phyloP scores from a whole-genome alignment of 2,888 invertebrate species.

The Dynastes hyllus region DNA sequence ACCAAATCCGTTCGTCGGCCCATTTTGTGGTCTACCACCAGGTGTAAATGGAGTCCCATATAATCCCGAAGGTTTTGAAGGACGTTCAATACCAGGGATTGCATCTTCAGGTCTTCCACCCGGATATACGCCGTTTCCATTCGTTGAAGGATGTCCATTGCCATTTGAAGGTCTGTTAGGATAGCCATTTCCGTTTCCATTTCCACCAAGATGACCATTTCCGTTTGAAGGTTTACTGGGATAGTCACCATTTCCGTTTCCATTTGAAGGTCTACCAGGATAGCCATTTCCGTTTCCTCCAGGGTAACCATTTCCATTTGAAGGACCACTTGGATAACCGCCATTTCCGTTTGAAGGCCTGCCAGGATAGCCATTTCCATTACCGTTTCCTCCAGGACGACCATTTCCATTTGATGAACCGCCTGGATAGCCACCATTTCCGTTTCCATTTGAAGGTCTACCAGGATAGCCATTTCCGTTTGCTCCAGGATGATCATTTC shows the following conservation, averaged over 20 bases:
- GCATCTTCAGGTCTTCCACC: constrained; percentile 60
- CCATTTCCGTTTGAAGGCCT: neutral
- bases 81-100: constrained; percentile 64
- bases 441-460: constrained; percentile 50
- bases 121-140: neutral
- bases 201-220: constrained; percentile 51
- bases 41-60: constrained; percentile 63
- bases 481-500: neutral
- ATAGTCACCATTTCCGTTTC: constrained; percentile 51
- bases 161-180: constrained; percentile 55
- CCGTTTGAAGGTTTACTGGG: constrained; percentile 55
- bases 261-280: constrained; percentile 53
- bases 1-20: constrained; percentile 48
- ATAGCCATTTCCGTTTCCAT: constrained; percentile 39
- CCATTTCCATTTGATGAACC: constrained; percentile 14
- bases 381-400: neutral
- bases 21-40: constrained; percentile 50
- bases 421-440: constrained; percentile 51
- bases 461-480: constrained; percentile 37
- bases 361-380: no score
- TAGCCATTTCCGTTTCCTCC: constrained; percentile 39
- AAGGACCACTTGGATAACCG: no score
- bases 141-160: neutral
- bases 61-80: constrained; percentile 61
- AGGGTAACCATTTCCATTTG: no score